These are phyloP conservation scores for Gambusia holbrooki DNA, from an alignment of 2,113 vertebrate species.

Conservation along the genomic window DNA sequence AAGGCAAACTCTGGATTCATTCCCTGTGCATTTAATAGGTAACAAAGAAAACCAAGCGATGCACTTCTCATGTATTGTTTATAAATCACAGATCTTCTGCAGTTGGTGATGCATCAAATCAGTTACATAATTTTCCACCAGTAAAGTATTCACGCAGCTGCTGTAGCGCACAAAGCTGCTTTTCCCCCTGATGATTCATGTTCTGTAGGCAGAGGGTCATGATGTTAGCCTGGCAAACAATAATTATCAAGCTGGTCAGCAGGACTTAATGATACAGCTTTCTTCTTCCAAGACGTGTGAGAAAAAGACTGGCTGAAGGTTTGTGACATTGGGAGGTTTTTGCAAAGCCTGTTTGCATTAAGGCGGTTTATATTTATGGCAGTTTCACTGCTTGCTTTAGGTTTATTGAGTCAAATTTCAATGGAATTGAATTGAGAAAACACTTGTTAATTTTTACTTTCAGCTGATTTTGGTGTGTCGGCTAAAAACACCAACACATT, in stretches of 20 bases:
- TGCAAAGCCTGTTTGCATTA: neutral
- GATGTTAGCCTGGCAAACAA: conserved; percentile 48
- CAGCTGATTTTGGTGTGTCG: conserved; percentile 99
- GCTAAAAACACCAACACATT: conserved; percentile 98
- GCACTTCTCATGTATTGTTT: conserved; percentile 4
- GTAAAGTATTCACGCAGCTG: conserved; percentile 34
- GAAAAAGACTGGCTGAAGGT: conserved; percentile 4
- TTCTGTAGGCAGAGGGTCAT: conserved; percentile 67
- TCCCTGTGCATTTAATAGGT: neutral
- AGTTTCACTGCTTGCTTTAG: neutral
- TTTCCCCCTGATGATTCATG: conserved; percentile 64
- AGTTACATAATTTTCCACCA: conserved; percentile 44
- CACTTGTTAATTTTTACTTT: conserved; percentile 71
- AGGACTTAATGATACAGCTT: conserved; percentile 53
- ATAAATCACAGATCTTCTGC: conserved; percentile 2
- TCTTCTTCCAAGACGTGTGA: conserved; percentile 17
- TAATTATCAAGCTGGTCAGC: conserved; percentile 59
- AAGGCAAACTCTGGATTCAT: conserved; percentile 16
- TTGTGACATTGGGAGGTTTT: neutral
- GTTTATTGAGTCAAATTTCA: conserved; percentile 21
- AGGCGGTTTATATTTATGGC: no score
- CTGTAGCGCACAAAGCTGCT: conserved; percentile 44
- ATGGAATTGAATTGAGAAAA: neutral
- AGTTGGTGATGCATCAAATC: conserved; percentile 30
- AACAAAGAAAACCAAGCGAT: conserved; percentile 1